Evolutionary conservation across 2,888 invertebrate species (phyloP).

Genomic region (Amorpha juglandis): DNA sequence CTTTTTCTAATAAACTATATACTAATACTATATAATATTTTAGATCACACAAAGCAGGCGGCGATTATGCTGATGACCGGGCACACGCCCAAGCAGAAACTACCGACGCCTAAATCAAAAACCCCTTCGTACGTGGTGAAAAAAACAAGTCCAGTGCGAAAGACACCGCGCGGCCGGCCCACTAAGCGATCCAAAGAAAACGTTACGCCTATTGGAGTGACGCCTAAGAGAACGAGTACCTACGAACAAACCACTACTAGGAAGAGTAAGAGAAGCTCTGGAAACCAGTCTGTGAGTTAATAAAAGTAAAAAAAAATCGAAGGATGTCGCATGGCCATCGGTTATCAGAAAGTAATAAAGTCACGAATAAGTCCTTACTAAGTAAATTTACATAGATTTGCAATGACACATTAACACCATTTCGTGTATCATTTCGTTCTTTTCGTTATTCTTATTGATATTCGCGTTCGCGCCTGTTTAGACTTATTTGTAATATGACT

Average conservation of each 20-base stretch:
- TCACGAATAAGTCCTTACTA: background rate
- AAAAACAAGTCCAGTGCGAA: conserved; percentile 43
- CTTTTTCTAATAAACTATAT: background rate
- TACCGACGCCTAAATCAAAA: conserved; percentile 32
- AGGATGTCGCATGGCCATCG: background rate
- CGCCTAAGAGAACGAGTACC: conserved; percentile 32
- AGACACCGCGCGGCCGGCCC: conserved; percentile 32
- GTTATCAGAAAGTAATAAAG: background rate
- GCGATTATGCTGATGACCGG: conserved; percentile 77
- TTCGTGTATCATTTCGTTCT: background rate
- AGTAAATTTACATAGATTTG: background rate
- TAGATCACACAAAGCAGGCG: conserved; percentile 78
- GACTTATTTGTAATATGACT: background rate
- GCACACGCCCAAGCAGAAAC: conserved; percentile 57
- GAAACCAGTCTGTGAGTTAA: conserved; percentile 35
- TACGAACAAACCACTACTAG: conserved; percentile 14
- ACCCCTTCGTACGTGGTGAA: conserved; percentile 45
- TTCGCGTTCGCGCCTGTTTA: background rate
- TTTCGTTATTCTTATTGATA: background rate
- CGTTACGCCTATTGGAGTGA: conserved; percentile 29
- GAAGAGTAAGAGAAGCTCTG: conserved; percentile 31
- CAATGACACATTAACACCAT: background rate
- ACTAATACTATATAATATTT: conserved; percentile 22
- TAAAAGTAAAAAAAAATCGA: background rate
- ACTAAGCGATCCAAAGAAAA: conserved; percentile 30